phyloP scores from a whole-genome alignment of 2,113 vertebrate genomes.

The Ceyx margarethae region DNA sequence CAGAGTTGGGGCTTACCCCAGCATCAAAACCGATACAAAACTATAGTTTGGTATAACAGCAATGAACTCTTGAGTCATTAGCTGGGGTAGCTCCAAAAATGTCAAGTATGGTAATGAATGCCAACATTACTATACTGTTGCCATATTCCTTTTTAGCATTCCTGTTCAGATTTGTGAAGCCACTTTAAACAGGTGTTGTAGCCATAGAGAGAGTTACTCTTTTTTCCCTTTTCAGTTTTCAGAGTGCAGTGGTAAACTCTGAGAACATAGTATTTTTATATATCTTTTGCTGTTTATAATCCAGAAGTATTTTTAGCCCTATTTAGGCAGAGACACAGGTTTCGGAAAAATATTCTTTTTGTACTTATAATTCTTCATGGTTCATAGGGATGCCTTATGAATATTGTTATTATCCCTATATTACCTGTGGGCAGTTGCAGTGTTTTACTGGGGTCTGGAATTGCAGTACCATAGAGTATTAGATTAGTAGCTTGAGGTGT shows the following conservation, averaged over 20 bases:
- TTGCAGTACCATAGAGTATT: not conserved
- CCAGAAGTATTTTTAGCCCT: not conserved
- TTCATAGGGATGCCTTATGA: not conserved
- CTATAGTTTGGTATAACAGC: not conserved
- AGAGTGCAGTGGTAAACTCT: not conserved
- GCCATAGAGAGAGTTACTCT: not conserved
- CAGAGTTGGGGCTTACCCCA: not conserved
- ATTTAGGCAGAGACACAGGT: not conserved
- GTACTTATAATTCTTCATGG: not conserved
- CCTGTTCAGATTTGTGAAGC: not conserved
- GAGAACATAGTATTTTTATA: not conserved
- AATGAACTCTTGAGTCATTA: not conserved
- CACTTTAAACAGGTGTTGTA: not conserved
- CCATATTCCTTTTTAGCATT: not conserved
- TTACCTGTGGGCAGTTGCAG: not conserved
- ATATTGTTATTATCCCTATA: not conserved
- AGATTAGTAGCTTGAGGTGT: not conserved
- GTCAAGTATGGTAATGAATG: not conserved
- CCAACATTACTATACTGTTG: not conserved
- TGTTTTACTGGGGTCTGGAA: not conserved
- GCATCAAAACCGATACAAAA: not conserved
- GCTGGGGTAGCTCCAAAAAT: not conserved
- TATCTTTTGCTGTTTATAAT: not conserved
- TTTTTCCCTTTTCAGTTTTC: not conserved
- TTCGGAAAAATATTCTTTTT: not conserved